phyloP scores from a whole-genome alignment of 2,797 vertebrate species.

The Poeciliopsis turneri region DNA sequence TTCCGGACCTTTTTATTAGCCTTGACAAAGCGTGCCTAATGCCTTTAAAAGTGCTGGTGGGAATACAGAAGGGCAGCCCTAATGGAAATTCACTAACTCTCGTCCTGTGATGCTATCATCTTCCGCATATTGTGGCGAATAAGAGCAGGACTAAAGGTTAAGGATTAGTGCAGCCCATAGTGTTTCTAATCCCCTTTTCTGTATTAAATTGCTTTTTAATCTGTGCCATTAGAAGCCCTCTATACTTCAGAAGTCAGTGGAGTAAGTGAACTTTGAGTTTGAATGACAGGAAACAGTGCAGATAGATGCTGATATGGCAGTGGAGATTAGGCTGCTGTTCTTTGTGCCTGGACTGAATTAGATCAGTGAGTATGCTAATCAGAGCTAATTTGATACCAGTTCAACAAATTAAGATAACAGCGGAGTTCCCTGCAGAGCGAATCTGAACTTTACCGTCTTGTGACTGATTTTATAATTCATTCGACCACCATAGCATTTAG shows the following conservation, averaged over 20 bases:
- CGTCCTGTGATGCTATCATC: slow-evolving; percentile 75
- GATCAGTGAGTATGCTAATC: slow-evolving; percentile 11
- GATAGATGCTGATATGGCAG: slow-evolving; percentile 45
- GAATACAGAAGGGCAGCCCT: slow-evolving; percentile 74
- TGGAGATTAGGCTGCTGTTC: slow-evolving; percentile 7
- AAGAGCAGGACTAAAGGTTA: slow-evolving; percentile 79
- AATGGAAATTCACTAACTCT: slow-evolving; percentile 78
- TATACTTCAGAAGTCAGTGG: slow-evolving; percentile 58
- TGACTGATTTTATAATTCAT: slow-evolving; percentile 1
- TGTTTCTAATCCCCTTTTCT: slow-evolving; percentile 79
- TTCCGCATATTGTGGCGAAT: slow-evolving; percentile 71
- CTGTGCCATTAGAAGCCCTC: slow-evolving; percentile 71
- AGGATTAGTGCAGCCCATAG: slow-evolving; percentile 75
- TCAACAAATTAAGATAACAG: slow-evolving; percentile 12
- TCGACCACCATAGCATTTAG: slow-evolving; percentile 11
- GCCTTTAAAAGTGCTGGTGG: slow-evolving; percentile 77
- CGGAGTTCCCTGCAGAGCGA: slow-evolving; percentile 7
- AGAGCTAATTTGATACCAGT: slow-evolving; percentile 17
- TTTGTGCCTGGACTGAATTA: slow-evolving; percentile 31
- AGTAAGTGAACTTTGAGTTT: slow-evolving; percentile 65
- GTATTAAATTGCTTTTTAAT: slow-evolving; percentile 80
- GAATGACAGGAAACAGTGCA: slow-evolving; percentile 62
- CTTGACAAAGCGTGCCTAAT: slow-evolving; percentile 77
- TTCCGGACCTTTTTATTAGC: slow-evolving; percentile 70
- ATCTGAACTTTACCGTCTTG: slow-evolving; percentile 11